Conservation (phyloP, 2,888 invertebrate species). For the Acleris emargana region DNA sequence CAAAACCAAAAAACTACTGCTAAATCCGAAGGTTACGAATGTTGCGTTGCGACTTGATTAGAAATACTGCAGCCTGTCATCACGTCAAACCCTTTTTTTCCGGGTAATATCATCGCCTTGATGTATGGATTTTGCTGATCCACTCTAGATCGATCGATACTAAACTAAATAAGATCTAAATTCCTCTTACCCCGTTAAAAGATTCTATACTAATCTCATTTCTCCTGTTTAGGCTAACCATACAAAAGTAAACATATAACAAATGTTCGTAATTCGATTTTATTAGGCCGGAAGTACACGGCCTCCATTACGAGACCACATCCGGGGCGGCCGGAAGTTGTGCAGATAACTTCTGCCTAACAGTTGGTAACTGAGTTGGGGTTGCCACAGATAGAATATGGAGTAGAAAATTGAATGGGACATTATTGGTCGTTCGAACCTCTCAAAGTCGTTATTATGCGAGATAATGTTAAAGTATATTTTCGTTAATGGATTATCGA, state of each 20-base stretch:
- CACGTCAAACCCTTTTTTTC: too few species aligned
- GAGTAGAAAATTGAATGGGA: background rate
- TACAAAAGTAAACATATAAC: conserved; percentile 16
- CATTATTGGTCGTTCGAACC: background rate
- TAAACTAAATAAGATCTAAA: too few species aligned
- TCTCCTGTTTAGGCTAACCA: background rate
- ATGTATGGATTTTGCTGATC: too few species aligned
- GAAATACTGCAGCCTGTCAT: too few species aligned
- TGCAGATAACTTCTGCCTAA: conserved; percentile 28
- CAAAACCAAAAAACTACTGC: too few species aligned
- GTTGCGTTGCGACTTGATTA: too few species aligned
- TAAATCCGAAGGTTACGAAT: too few species aligned
- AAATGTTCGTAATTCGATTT: conserved; percentile 36
- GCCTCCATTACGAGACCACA: conserved; percentile 45
- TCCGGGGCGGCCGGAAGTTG: conserved; percentile 39
- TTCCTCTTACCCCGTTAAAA: background rate
- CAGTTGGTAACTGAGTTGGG: conserved; percentile 27
- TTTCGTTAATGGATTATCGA: too few species aligned
- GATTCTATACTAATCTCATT: background rate
- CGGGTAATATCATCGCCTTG: too few species aligned
- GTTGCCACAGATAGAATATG: conserved; percentile 16
- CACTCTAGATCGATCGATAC: too few species aligned
- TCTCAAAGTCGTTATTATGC: too few species aligned
- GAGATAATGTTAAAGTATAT: background rate
- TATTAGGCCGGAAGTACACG: conserved; percentile 43